A percentile compares a stretch with the other conserved stretches of the same genome.
These are phyloP conservation scores for Villa cingulata DNA, from an alignment of 2,888 invertebrate genomes.

Conservation along the genomic window DNA sequence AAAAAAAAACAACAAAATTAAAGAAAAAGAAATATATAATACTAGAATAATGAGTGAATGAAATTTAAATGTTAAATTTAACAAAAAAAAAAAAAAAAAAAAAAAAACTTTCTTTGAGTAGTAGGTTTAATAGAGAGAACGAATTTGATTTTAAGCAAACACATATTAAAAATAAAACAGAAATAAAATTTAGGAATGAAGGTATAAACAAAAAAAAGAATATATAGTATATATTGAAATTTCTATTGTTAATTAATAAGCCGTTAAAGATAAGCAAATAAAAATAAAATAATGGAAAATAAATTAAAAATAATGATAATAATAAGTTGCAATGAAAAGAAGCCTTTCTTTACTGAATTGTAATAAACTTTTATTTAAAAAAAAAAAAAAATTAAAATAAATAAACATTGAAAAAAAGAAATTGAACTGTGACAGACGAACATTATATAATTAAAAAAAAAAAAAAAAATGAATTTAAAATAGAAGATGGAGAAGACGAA, in stretches of 20 bases:
- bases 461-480: neutral
- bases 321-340: conserved; percentile 2
- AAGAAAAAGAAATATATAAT: too few species aligned
- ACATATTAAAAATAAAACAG: neutral
- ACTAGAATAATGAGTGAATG: too few species aligned
- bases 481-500: conserved; percentile 1
- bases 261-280: conserved; percentile 4
- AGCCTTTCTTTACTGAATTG: conserved; percentile 6
- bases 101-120: conserved; percentile 8
- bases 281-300: neutral
- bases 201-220: neutral
- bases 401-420: neutral
- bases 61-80: too few species aligned
- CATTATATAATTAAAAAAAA: conserved; percentile 1
- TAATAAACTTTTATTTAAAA: neutral
- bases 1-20: too few species aligned
- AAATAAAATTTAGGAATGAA: neutral
- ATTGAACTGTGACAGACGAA: conserved; percentile 8
- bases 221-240: too few species aligned
- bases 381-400: neutral
- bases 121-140: neutral
- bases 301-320: neutral
- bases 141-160: neutral
- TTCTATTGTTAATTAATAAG: conserved; percentile 9
- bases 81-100: neutral